Conservation (phyloP, 1,140 invertebrate species). For the Dinothrombium tinctorium region DNA sequence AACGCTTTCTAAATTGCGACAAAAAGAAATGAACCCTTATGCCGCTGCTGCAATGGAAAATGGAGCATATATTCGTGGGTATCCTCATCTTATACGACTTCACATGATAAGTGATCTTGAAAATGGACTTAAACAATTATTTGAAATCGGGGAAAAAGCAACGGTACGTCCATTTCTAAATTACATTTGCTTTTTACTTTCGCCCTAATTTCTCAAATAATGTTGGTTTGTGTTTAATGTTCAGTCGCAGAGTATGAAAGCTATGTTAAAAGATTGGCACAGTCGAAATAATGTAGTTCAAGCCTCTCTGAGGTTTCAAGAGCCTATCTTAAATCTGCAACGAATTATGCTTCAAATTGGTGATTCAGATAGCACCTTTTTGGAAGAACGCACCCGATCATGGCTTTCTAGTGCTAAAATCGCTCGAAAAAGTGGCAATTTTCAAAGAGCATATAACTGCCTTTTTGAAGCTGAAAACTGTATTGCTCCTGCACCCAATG, state of each 20-base stretch:
- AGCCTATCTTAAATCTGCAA: constrained; percentile 41
- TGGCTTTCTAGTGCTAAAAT: constrained; percentile 65
- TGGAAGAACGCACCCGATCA: constrained; percentile 39
- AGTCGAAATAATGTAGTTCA: constrained; percentile 20
- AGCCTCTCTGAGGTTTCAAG: constrained; percentile 39
- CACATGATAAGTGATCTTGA: constrained; percentile 13
- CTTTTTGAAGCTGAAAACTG: constrained; percentile 46
- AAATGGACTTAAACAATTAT: not conserved
- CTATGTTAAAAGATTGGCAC: not conserved
- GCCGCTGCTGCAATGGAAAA: constrained; percentile 31
- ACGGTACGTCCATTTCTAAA: not conserved
- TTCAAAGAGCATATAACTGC: constrained; percentile 57
- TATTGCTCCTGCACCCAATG: not conserved
- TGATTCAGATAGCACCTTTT: not conserved
- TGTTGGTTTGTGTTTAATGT: no score
- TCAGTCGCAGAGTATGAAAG: no score
- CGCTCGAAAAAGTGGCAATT: constrained; percentile 43
- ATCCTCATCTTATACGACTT: constrained; percentile 47
- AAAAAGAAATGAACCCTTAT: constrained; percentile 34
- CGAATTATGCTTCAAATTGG: constrained; percentile 19
- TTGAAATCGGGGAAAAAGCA: not conserved
- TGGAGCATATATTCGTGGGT: constrained; percentile 56
- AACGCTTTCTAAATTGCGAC: constrained; percentile 17
- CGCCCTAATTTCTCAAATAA: not conserved
- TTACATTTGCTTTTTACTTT: not conserved